Evolutionary conservation across 2,797 vertebrate genomes (phyloP).

Genomic region (Manis crassicaudata): DNA sequence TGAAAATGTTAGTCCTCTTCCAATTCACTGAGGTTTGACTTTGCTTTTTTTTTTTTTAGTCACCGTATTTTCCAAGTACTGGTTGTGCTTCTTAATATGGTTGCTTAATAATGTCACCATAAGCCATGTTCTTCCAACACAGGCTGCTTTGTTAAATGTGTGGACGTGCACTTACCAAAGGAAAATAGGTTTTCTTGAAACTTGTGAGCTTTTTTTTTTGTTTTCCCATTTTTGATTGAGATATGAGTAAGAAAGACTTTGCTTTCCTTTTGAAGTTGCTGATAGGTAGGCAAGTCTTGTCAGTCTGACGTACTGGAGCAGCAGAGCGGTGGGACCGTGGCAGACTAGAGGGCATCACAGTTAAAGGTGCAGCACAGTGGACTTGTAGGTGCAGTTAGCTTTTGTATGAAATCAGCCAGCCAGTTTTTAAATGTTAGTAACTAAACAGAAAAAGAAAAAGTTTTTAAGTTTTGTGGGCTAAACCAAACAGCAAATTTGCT

Average conservation of each 20-base stretch:
- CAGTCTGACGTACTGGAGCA: neutral
- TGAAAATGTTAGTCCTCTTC: neutral
- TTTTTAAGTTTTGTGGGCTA: neutral
- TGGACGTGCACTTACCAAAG: neutral
- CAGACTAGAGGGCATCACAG: too few species aligned
- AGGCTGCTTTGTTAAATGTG: neutral
- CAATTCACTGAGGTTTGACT: neutral
- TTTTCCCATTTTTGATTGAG: neutral
- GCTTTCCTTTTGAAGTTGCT: neutral
- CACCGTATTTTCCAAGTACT: neutral
- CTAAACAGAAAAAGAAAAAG: neutral
- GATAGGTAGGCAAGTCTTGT: neutral
- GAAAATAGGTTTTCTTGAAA: neutral
- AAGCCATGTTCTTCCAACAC: neutral
- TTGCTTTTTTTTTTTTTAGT: neutral
- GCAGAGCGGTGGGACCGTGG: neutral
- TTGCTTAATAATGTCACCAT: neutral
- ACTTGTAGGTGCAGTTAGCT: neutral
- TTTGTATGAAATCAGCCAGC: neutral
- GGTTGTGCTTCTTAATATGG: neutral
- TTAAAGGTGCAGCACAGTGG: too few species aligned
- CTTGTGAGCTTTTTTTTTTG: neutral
- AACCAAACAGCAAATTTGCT: neutral
- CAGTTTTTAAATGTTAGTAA: neutral
- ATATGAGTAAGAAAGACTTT: neutral